Evolutionary conservation across 1,140 invertebrate genomes (phyloP).

Genomic region (Nylanderia fulva): DNA sequence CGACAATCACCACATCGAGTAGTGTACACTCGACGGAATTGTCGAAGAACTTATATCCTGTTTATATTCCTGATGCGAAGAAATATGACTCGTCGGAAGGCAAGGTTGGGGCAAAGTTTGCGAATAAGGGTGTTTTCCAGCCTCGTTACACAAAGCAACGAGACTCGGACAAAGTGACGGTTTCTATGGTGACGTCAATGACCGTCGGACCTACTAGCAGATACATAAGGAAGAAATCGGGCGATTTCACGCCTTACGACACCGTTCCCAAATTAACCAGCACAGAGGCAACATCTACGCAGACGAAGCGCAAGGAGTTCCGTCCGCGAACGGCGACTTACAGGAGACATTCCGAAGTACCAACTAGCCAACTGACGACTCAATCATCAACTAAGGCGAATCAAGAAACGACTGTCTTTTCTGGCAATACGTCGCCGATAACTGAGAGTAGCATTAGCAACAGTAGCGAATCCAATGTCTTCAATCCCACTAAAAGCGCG

Average conservation of each 20-base stretch:
- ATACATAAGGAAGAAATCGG: conserved; percentile 69
- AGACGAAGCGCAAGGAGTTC: conserved; percentile 72
- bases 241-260: conserved; percentile 55
- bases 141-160: conserved; percentile 57
- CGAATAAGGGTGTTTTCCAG: conserved; percentile 27
- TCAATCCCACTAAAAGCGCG: conserved; percentile 80
- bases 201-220: conserved; percentile 63
- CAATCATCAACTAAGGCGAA: conserved; percentile 25
- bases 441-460: conserved; percentile 77
- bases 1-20: not conserved
- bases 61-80: not conserved
- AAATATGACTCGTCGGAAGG: not conserved
- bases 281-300: conserved; percentile 39
- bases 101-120: conserved; percentile 15
- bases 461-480: conserved; percentile 80
- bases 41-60: conserved; percentile 2
- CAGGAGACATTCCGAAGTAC: conserved; percentile 80
- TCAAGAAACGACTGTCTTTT: not conserved
- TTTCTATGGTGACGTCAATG: conserved; percentile 44
- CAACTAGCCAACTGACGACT: conserved; percentile 55
- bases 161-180: conserved; percentile 1
- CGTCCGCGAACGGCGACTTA: conserved; percentile 82
- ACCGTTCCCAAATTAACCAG: conserved; percentile 31
- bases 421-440: conserved; percentile 79
- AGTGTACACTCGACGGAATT: not conserved